Evolutionary conservation across 2,797 vertebrate genomes (phyloP).

Genomic region (Serranus cabrilla): DNA sequence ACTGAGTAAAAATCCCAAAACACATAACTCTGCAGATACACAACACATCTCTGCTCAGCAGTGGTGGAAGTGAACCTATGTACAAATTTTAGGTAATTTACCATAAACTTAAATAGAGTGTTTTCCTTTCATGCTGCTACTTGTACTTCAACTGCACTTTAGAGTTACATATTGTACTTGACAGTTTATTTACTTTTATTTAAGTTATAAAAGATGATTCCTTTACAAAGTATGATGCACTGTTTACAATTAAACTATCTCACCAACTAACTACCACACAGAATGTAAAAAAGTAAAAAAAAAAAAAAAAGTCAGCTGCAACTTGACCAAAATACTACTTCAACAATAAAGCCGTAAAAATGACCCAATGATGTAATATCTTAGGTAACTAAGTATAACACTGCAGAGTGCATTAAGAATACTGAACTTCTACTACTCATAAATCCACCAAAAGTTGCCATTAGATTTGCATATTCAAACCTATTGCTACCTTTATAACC

Average conservation of each 20-base stretch:
- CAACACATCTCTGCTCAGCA: neutral
- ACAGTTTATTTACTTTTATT: neutral
- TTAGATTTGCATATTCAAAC: too few relatives aligned
- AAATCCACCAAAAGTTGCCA: too few relatives aligned
- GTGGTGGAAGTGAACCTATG: neutral
- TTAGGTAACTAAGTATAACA: too few relatives aligned
- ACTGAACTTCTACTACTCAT: too few relatives aligned
- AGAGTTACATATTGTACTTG: neutral
- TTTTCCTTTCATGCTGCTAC: neutral
- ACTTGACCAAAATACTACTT: too few relatives aligned
- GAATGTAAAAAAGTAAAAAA: conserved; percentile 1
- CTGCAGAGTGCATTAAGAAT: too few relatives aligned
- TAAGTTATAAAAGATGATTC: neutral
- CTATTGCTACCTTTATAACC: too few relatives aligned
- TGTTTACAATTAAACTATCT: neutral
- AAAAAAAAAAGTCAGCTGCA: neutral
- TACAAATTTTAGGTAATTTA: neutral
- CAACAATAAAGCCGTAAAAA: too few relatives aligned
- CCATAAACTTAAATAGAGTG: too few relatives aligned
- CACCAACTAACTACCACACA: neutral
- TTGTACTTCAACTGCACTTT: neutral
- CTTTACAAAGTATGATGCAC: neutral
- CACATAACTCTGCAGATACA: conserved; percentile 1
- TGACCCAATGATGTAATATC: too few relatives aligned
- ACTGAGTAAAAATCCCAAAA: conserved; percentile 16